A percentile compares a stretch with the other conserved stretches of the same genome.
phyloP scores from a whole-genome alignment of 2,888 invertebrate genomes.

The Colostygia pectinataria region DNA sequence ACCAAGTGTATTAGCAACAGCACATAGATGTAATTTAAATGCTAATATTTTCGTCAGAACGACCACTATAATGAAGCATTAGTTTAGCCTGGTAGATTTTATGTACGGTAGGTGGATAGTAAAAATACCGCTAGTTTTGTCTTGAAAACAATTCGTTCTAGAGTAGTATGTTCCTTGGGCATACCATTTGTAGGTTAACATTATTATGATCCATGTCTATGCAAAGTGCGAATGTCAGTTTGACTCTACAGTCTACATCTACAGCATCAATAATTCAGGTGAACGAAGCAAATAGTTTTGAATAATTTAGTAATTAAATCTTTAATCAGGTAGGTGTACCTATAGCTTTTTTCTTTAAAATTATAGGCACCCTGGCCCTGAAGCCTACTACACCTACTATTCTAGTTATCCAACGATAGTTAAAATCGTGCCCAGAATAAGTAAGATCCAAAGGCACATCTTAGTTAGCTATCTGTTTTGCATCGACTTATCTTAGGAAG shows the following conservation, averaged over 20 bases:
- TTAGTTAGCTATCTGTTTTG: conserved; percentile 3
- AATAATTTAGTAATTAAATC: conserved; percentile 2
- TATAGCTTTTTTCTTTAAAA: too few relatives aligned
- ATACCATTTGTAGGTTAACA: neutral
- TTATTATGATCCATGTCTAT: conserved; percentile 1
- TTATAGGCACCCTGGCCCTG: too few relatives aligned
- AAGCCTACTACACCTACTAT: too few relatives aligned
- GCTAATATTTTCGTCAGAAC: conserved; percentile 22
- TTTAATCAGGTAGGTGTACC: too few relatives aligned
- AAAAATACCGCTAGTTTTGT: conserved; percentile 12
- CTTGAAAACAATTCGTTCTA: conserved; percentile 7
- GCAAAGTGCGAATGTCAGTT: conserved; percentile 15
- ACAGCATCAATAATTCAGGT: too few relatives aligned
- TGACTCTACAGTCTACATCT: too few relatives aligned
- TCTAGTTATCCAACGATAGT: neutral
- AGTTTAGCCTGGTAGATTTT: conserved; percentile 15
- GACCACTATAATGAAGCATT: conserved; percentile 15
- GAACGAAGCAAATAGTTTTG: conserved; percentile 4
- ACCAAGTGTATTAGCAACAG: conserved; percentile 2
- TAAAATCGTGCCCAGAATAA: neutral
- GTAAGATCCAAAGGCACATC: neutral
- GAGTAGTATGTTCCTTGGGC: neutral
- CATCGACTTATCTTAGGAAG: neutral
- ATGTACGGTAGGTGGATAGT: conserved; percentile 8
- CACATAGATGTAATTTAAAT: conserved; percentile 26